These are phyloP conservation scores for Greenwoodochromis staneri DNA, from an alignment of 2,113 vertebrate species.

Conservation along the genomic window DNA sequence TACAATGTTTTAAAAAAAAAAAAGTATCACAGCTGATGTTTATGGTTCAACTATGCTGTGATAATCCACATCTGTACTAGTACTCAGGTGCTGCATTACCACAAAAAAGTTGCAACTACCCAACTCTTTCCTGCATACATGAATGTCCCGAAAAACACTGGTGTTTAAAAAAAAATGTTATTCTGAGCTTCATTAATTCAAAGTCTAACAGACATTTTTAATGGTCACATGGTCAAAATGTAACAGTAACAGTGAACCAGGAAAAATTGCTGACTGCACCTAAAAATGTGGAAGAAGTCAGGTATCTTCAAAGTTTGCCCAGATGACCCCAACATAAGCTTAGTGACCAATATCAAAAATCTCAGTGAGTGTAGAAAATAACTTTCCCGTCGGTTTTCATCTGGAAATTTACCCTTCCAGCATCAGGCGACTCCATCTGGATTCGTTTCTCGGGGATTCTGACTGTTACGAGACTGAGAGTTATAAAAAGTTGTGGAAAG, in stretches of 20 bases:
- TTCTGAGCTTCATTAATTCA: neutral
- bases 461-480: neutral
- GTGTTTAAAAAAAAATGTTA: neutral
- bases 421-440: neutral
- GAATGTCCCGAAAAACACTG: neutral
- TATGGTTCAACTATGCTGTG: neutral
- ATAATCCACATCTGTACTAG: neutral
- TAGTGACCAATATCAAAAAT: accelerated
- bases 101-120: neutral
- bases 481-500: neutral
- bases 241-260: neutral
- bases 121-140: neutral
- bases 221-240: neutral
- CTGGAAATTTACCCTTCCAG: neutral
- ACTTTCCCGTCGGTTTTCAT: accelerated
- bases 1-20: neutral
- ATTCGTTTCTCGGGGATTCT: neutral
- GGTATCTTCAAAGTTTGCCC: neutral
- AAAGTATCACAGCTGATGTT: neutral
- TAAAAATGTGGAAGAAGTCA: neutral
- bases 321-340: neutral
- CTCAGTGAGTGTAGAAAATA: neutral
- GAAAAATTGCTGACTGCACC: accelerated
- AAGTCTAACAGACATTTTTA: neutral
- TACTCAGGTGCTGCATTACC: neutral